Base-by-base conservation (phyloP, 1,140 invertebrate species). In the Ips nitidus region DNA sequence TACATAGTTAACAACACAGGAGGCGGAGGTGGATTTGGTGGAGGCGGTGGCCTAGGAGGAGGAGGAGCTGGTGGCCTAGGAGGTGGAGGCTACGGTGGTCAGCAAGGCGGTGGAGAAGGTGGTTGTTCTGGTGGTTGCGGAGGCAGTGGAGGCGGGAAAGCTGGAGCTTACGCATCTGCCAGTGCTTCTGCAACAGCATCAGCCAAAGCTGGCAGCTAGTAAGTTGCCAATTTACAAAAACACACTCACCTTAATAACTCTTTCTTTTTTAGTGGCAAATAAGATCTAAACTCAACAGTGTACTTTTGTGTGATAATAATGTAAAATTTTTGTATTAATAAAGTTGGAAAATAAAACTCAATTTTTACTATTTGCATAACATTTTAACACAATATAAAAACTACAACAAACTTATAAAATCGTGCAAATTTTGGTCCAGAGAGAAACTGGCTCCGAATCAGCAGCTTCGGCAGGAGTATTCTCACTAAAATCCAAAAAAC, bases 141-240 rank as follows among this genome's bases (percentile, higher is more conserved):
- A 52, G 57, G 62, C n/a, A 40, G n/a, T 41, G 69, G 69, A 2
- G 55, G 63, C 22, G 69, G 69, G 2, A 45, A 55, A 53, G 56
- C 55, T 42, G 62, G 58, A n/a, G 67, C 67, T 4, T 56, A 56
- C 40, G 63, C 63, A 3, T 56, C 63, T 2, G 63, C 63, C n/a
- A 56, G 52, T 8, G 63, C 63, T 3, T 66, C 64, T 42, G 64
- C 66, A 3, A 62, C 67, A 43, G 67, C 67, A 6, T 62, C 67
- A 41, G 67, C 67, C 8, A 60, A 59, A 62, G 45, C 39, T 55
- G 50, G 58, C 41, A 60, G 67, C 45, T 69, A 69, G 67, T 69
- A 62, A 69, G 67, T 69, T 40, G 38, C 2, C n/a, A 8, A 7
- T 3, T 40, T 40, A 40, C n/a, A 42, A 42, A 2, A 50, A 6